Percentiles rank a stretch among this genome's conserved stretches.
These are phyloP conservation scores for Doryteuthis pealeii DNA, from an alignment of 1,140 invertebrate species.

Conservation along the genomic window DNA sequence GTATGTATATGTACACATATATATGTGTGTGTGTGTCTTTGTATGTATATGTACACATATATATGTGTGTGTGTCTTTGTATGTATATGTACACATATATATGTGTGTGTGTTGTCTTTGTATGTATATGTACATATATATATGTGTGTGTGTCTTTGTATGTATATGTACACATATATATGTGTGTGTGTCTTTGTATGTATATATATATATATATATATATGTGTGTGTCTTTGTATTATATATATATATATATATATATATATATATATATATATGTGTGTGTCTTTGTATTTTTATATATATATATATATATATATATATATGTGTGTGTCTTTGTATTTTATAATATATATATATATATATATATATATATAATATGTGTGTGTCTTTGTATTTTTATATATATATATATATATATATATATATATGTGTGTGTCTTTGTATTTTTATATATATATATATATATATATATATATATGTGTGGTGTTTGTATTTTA, in stretches of 20 bases:
- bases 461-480: neutral
- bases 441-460: neutral
- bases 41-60: neutral
- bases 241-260: too few relatives aligned
- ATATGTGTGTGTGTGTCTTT: neutral
- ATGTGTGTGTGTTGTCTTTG: neutral
- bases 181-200: too few relatives aligned
- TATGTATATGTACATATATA: too few relatives aligned
- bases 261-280: too few relatives aligned
- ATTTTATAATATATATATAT: too few relatives aligned
- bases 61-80: neutral
- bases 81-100: neutral
- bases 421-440: neutral
- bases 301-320: too few relatives aligned
- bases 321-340: neutral
- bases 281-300: neutral
- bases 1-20: neutral
- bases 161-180: too few relatives aligned
- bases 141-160: too few relatives aligned
- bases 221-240: too few relatives aligned
- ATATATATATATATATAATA: neutral
- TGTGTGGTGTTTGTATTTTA: neutral
- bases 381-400: neutral
- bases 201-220: too few relatives aligned
- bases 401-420: neutral